A percentile compares a stretch with the other conserved stretches of the same genome.
Conservation (phyloP, 1,140 invertebrate genomes). For the Tetragnatha versicolor region DNA sequence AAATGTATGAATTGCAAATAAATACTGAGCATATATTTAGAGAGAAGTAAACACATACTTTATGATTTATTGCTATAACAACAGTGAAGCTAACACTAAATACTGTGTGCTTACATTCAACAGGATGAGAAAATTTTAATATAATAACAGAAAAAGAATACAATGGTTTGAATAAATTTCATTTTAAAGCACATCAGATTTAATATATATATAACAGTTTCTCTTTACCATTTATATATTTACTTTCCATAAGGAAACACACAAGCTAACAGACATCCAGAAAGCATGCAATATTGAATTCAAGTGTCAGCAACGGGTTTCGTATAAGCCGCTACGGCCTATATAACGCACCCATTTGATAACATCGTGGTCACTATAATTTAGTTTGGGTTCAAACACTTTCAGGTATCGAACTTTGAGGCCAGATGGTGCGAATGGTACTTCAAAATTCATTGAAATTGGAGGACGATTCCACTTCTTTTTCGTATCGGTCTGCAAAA, state of each 20-base stretch:
- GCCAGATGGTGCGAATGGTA: constrained; percentile 95
- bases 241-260: constrained; percentile 32
- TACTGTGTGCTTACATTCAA: constrained; percentile 53
- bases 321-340: constrained; percentile 97
- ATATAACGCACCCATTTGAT: constrained; percentile 99
- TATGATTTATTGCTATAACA: constrained; percentile 51
- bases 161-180: constrained; percentile 43
- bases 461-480: constrained; percentile 99
- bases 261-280: constrained; percentile 44
- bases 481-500: constrained; percentile 98
- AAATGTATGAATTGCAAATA: too few relatives aligned
- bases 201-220: constrained; percentile 22
- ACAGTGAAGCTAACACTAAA: constrained; percentile 55
- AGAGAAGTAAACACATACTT: constrained; percentile 21
- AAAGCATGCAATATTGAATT: constrained; percentile 38
- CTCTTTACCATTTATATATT: constrained; percentile 18
- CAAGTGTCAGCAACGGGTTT: constrained; percentile 87
- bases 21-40: background rate
- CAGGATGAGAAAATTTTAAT: constrained; percentile 48
- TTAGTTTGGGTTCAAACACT: constrained; percentile 99
- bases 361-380: constrained; percentile 99
- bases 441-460: constrained; percentile 99
- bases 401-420: constrained; percentile 99
- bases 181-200: constrained; percentile 22
- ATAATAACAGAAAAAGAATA: constrained; percentile 52